A percentile compares a stretch with the other conserved stretches of the same genome.
Evolutionary conservation across 2,113 vertebrate genomes (phyloP).

Genomic region (Melanerpes aurifrons): DNA sequence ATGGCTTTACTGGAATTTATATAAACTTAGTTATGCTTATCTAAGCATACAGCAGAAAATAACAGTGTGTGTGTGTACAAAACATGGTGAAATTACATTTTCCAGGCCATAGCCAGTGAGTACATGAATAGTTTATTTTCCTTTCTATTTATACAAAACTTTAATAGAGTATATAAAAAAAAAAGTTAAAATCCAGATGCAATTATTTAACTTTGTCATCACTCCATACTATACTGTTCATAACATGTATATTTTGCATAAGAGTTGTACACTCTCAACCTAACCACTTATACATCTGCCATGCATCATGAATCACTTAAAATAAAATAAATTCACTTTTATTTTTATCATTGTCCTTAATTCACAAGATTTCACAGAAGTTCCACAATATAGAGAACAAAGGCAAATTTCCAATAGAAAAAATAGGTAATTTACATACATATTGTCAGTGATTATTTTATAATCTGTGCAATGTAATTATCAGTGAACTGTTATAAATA

Average conservation of each 20-base stretch:
- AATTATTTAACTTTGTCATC: slow-evolving; percentile 33
- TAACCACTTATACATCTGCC: background rate
- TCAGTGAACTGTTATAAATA: slow-evolving; percentile 42
- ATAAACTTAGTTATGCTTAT: background rate
- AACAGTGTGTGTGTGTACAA: background rate
- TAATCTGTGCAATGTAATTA: slow-evolving; percentile 31
- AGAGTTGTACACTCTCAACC: background rate
- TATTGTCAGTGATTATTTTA: slow-evolving; percentile 35
- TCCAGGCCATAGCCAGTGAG: background rate
- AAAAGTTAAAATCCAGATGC: slow-evolving; percentile 25
- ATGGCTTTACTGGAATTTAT: background rate
- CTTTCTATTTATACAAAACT: slow-evolving; percentile 6
- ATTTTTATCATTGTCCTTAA: background rate
- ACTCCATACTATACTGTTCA: background rate
- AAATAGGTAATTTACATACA: slow-evolving; percentile 46
- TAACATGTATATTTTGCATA: background rate
- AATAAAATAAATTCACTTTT: background rate
- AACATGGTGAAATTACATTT: slow-evolving; percentile 11
- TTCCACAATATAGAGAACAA: background rate
- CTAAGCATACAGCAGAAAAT: background rate
- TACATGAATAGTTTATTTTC: slow-evolving; percentile 31
- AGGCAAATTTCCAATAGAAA: background rate
- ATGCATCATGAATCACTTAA: background rate
- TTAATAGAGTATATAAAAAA: background rate
- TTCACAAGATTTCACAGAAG: slow-evolving; percentile 21